Conservation (phyloP, 1,140 invertebrate genomes). For the Eciton burchellii region DNA sequence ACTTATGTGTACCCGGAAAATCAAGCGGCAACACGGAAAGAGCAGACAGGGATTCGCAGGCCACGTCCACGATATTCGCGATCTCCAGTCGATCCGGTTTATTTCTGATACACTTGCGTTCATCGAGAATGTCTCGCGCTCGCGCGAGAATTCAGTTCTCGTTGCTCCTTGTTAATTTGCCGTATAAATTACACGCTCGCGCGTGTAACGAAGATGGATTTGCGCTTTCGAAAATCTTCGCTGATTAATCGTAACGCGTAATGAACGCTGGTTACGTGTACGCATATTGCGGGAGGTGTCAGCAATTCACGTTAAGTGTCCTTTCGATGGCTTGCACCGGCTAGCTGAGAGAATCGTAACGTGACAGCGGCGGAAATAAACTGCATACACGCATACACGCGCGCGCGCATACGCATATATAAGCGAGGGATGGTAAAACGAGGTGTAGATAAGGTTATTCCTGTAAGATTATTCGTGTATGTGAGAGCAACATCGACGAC, state of each 20-base stretch:
- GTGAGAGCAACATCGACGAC: not conserved
- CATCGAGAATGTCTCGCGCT: not conserved
- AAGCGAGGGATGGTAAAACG: not conserved
- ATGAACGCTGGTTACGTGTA: conserved; percentile 28
- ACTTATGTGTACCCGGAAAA: not conserved
- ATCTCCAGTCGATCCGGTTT: not conserved
- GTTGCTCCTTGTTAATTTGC: not conserved
- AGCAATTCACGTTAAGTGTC: conserved; percentile 42
- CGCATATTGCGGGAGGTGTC: conserved; percentile 8
- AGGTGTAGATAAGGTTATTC: not conserved
- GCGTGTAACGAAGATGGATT: not conserved
- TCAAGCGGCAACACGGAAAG: not conserved
- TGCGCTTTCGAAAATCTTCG: conserved; percentile 24
- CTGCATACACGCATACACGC: too few relatives aligned
- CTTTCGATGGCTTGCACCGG: conserved; percentile 16
- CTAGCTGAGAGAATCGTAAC: not conserved
- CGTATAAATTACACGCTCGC: not conserved
- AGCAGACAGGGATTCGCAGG: not conserved
- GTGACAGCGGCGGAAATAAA: not conserved
- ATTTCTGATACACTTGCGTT: not conserved
- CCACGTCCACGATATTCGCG: not conserved
- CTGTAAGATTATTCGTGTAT: not conserved
- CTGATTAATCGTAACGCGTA: conserved; percentile 38
- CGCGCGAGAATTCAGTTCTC: not conserved
- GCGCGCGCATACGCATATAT: too few relatives aligned